A percentile compares a stretch with the other conserved stretches of the same genome.
These are phyloP conservation scores for Ptychoptera albimana DNA, from an alignment of 2,888 invertebrate genomes.

Conservation along the genomic window DNA sequence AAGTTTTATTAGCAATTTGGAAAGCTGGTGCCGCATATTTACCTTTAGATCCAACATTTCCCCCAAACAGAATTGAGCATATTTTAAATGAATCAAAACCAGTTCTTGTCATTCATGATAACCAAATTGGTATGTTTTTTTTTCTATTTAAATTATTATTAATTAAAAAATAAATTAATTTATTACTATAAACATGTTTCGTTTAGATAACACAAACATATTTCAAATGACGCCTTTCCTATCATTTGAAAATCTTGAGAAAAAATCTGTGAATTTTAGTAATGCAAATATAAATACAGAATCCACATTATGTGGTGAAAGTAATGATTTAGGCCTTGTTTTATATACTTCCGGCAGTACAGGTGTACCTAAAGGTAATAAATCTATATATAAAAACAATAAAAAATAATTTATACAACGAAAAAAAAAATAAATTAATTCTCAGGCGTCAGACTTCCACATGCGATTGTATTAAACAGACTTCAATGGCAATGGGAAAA, in stretches of 20 bases:
- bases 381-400: not conserved
- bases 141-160: not conserved
- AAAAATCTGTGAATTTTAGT: conserved; percentile 15
- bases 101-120: conserved; percentile 44
- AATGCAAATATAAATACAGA: conserved; percentile 22
- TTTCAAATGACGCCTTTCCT: conserved; percentile 19
- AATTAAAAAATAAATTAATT: not conserved
- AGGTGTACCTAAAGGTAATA: conserved; percentile 66
- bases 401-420: not conserved
- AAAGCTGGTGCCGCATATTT: conserved; percentile 74
- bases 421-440: not conserved
- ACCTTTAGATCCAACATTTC: conserved; percentile 60
- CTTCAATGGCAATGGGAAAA: conserved; percentile 76
- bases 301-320: conserved; percentile 27
- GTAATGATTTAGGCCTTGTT: conserved; percentile 48
- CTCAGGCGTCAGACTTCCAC: conserved; percentile 61
- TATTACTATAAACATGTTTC: too few species aligned
- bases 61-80: conserved; percentile 54
- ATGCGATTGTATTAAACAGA: conserved; percentile 63
- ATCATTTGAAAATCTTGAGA: conserved; percentile 18
- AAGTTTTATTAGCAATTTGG: conserved; percentile 54
- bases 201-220: conserved; percentile 17
- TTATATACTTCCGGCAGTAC: conserved; percentile 83
- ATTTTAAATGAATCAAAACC: conserved; percentile 63
- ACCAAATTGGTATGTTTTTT: conserved; percentile 15